Percentiles rank a stretch among this genome's conserved stretches.
Conservation (phyloP, 2,797 vertebrate genomes). For the Ibycter americanus region DNA sequence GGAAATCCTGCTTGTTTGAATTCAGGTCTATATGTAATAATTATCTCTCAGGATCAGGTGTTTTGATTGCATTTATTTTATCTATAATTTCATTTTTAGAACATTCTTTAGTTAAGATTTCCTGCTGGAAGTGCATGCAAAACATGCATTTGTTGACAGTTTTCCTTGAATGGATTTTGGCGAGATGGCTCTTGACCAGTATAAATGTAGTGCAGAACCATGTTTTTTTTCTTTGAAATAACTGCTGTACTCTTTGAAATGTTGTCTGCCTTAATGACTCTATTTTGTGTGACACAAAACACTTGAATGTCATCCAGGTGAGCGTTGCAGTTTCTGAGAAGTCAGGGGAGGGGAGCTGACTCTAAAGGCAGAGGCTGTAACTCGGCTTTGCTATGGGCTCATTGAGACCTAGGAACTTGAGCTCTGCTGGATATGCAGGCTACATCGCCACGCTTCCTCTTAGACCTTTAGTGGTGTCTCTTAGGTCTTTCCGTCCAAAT, state of each 20-base stretch:
- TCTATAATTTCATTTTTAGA: neutral
- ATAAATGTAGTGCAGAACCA: neutral
- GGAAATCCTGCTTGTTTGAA: neutral
- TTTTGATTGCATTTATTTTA: neutral
- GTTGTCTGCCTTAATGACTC: neutral
- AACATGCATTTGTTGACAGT: neutral
- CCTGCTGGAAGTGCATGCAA: neutral
- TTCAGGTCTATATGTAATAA: neutral
- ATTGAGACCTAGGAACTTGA: accelerated
- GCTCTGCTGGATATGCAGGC: accelerated
- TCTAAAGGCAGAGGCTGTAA: neutral
- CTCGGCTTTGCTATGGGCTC: neutral
- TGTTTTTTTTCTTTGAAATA: neutral
- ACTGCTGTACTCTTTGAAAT: neutral
- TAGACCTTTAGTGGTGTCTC: neutral
- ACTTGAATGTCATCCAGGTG: too few relatives aligned
- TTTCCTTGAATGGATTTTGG: neutral
- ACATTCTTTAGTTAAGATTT: neutral
- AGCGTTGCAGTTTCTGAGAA: neutral
- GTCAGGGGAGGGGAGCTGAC: neutral
- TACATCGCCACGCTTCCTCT: accelerated
- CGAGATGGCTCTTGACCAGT: neutral
- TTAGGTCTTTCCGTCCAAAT: neutral
- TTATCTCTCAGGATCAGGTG: neutral
- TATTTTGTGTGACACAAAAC: too few relatives aligned